Evolutionary conservation across 2,797 vertebrate species (phyloP).

Genomic region (Sebastes hubbsi): DNA sequence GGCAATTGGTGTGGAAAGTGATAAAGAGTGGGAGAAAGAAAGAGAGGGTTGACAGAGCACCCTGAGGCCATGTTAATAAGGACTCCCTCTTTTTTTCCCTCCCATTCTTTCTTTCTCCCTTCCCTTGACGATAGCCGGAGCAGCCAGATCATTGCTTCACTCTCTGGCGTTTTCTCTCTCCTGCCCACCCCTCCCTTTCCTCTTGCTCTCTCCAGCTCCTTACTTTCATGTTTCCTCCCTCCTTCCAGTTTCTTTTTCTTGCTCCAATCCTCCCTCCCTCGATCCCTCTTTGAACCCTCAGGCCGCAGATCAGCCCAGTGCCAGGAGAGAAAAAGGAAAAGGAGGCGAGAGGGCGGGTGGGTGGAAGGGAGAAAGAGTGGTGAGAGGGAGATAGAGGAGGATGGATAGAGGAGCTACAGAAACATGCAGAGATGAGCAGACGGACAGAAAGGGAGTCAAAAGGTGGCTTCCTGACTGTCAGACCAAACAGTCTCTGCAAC

Average conservation of each 20-base stretch:
- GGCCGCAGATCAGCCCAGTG: conserved; percentile 57
- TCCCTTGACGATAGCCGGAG: conserved; percentile 61
- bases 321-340: conserved; percentile 43
- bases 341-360: conserved; percentile 14
- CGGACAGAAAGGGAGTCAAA: neutral
- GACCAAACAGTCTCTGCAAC: neutral
- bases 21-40: conserved; percentile 60
- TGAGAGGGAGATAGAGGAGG: conserved; percentile 18
- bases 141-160: conserved; percentile 72
- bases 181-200: conserved; percentile 42
- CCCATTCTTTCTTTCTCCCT: conserved; percentile 40
- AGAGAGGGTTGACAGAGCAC: conserved; percentile 51
- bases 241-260: conserved; percentile 21
- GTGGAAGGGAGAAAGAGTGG: conserved; percentile 5
- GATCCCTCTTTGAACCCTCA: conserved; percentile 54
- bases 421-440: conserved; percentile 18
- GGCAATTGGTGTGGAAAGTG: conserved; percentile 45
- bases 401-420: conserved; percentile 18
- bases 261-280: conserved; percentile 39
- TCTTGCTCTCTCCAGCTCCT: conserved; percentile 35
- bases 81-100: conserved; percentile 34
- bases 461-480: neutral
- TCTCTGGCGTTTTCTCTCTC: conserved; percentile 46
- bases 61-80: conserved; percentile 55
- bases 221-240: conserved; percentile 61